Evolutionary conservation across 2,113 vertebrate genomes (phyloP).

Genomic region (Sander vitreus): DNA sequence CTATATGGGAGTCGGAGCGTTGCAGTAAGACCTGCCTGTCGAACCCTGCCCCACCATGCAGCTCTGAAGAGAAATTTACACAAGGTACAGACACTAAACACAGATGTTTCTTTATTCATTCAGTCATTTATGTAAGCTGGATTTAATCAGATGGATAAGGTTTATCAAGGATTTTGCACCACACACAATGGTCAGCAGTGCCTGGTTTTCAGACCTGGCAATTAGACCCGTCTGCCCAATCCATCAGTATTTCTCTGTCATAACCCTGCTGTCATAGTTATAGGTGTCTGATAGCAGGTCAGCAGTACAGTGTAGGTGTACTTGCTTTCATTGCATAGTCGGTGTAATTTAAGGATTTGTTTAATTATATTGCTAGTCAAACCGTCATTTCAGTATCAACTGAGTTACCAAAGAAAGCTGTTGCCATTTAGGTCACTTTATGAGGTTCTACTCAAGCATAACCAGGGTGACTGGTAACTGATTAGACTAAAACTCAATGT

Average conservation of each 20-base stretch:
- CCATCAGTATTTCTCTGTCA: background rate
- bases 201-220: background rate
- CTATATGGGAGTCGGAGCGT: slow-evolving; percentile 86
- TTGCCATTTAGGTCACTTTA: background rate
- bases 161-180: background rate
- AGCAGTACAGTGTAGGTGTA: background rate
- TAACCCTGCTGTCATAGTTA: background rate
- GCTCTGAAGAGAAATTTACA: slow-evolving; percentile 76
- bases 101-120: background rate
- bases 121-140: background rate
- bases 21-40: slow-evolving; percentile 84
- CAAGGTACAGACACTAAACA: slow-evolving; percentile 75
- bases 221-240: background rate
- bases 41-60: slow-evolving; percentile 61
- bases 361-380: background rate
- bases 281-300: background rate
- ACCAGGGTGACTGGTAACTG: background rate
- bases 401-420: background rate
- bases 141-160: background rate
- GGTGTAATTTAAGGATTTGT: background rate
- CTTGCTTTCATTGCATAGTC: background rate
- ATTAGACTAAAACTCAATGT: background rate
- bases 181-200: background rate
- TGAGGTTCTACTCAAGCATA: background rate
- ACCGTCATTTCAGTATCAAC: slow-evolving; percentile 1